Evolutionary conservation across 2,888 invertebrate species (phyloP).

Genomic region (Tribolium freemani): DNA sequence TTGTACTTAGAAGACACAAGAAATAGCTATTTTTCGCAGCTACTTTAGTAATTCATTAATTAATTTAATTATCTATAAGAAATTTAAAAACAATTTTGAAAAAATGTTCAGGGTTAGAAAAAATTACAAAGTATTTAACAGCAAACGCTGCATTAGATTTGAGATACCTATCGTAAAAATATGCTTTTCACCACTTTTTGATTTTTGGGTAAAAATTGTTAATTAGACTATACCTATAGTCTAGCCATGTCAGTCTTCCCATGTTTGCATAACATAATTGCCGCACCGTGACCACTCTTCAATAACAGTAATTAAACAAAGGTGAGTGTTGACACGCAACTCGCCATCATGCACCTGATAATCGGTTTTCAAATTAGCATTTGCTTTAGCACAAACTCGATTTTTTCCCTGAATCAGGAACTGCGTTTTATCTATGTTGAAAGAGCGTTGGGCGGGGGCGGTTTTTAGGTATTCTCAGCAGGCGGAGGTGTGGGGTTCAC

Average conservation of each 20-base stretch:
- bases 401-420: neutral
- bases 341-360: neutral
- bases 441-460: slow-evolving; percentile 14
- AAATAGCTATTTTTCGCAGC: too few species aligned
- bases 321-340: neutral
- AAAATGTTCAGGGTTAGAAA: too few species aligned
- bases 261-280: neutral
- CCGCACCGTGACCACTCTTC: neutral
- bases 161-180: too few species aligned
- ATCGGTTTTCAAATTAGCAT: neutral
- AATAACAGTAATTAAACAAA: neutral
- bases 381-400: neutral
- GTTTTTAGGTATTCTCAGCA: slow-evolving; percentile 59
- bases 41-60: too few species aligned
- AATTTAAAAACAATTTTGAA: too few species aligned
- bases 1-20: too few species aligned
- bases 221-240: too few species aligned
- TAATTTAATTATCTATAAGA: too few species aligned
- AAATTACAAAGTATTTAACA: too few species aligned
- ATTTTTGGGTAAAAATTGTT: neutral
- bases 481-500: slow-evolving; percentile 53
- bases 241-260: neutral
- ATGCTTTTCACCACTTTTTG: too few species aligned
- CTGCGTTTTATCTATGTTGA: neutral
- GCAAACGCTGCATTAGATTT: too few species aligned